These are phyloP conservation scores for Catostylus mosaicus DNA, from an alignment of 30 jellyfish, hydroid and myxozoan species.

Conservation along the genomic window DNA sequence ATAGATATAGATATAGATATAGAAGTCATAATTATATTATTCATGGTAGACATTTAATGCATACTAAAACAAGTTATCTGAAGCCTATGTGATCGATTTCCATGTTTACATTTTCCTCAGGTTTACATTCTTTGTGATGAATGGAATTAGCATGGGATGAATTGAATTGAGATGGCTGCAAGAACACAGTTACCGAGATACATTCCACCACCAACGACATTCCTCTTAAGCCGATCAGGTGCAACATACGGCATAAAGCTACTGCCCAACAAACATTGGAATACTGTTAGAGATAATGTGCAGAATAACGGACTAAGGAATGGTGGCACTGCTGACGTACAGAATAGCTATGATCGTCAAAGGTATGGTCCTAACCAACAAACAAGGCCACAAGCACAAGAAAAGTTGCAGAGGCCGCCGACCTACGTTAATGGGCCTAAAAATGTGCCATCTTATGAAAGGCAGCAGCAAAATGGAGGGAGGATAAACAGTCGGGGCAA, in stretches of 20 bases:
- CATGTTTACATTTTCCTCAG: neutral
- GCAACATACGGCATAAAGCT: conserved; percentile 15
- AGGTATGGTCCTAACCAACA: neutral
- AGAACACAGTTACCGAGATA: conserved; percentile 1
- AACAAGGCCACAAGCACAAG: neutral
- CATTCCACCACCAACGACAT: conserved; percentile 58
- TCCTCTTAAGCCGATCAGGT: conserved; percentile 39
- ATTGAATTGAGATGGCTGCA: conserved; percentile 8
- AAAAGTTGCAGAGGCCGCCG: neutral
- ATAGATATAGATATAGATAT: too few relatives aligned
- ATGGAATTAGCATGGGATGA: neutral
- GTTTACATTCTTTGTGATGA: neutral
- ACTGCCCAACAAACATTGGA: conserved; percentile 42
- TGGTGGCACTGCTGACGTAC: neutral
- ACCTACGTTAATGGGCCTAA: neutral
- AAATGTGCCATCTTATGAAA: neutral
- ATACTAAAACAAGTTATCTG: too few relatives aligned
- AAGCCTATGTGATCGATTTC: too few relatives aligned
- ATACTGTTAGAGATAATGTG: conserved; percentile 18
- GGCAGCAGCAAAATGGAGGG: neutral
- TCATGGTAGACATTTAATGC: too few relatives aligned
- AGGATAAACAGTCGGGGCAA: neutral
- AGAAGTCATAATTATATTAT: too few relatives aligned
- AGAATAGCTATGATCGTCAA: neutral
- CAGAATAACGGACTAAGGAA: neutral